These are phyloP conservation scores for Phaethon lepturus DNA, from an alignment of 2,113 vertebrate genomes.

Conservation along the genomic window DNA sequence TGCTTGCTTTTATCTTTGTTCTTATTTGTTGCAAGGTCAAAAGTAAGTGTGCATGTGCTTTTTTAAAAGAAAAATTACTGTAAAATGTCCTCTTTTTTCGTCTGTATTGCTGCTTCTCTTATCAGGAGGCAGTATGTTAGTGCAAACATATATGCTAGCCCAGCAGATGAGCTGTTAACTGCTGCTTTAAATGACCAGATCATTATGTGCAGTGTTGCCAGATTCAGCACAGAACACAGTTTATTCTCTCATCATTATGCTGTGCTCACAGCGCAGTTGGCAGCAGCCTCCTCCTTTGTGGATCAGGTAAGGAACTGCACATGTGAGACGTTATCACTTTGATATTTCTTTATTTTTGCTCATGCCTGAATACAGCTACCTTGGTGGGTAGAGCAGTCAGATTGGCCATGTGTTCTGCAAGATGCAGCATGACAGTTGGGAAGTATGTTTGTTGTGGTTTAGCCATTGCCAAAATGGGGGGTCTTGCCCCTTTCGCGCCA, in stretches of 20 bases:
- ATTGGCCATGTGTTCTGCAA: background rate
- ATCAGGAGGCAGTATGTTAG: background rate
- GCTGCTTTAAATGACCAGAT: background rate
- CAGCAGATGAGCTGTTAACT: background rate
- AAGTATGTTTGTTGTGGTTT: background rate
- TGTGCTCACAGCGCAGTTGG: background rate
- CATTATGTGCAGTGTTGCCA: no score
- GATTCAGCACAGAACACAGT: background rate
- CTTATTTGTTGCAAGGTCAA: background rate
- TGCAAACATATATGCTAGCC: background rate
- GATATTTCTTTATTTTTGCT: background rate
- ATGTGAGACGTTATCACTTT: rapidly evolving
- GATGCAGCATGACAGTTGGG: background rate
- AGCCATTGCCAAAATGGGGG: background rate
- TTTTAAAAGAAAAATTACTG: background rate
- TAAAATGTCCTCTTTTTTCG: rapidly evolving
- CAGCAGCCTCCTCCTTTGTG: background rate
- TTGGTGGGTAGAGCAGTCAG: background rate
- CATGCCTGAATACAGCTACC: rapidly evolving
- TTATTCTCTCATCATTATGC: no score
- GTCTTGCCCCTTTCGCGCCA: background rate
- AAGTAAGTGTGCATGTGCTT: background rate
- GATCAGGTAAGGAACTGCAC: background rate
- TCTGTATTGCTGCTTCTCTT: background rate
- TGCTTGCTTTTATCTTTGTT: background rate